Evolutionary conservation across 2,113 vertebrate genomes (phyloP).

Genomic region (Axis porcinus): DNA sequence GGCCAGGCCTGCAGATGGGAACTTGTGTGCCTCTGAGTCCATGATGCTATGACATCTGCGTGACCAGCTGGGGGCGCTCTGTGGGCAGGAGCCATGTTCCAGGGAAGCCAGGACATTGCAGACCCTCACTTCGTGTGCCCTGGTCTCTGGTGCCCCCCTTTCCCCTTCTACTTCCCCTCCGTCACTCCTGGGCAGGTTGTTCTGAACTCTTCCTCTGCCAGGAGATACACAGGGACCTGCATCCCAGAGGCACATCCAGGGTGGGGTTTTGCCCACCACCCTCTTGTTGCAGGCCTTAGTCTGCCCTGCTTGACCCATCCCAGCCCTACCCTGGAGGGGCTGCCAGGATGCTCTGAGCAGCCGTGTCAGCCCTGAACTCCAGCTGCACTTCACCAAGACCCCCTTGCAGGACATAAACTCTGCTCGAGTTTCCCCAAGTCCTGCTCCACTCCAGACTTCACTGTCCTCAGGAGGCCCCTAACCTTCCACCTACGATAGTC

Average conservation of each 20-base stretch:
- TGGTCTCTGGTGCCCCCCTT: neutral
- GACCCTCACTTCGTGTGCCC: neutral
- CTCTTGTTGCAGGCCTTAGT: neutral
- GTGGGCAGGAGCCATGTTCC: neutral
- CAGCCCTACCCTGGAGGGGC: neutral
- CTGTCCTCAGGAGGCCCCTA: neutral
- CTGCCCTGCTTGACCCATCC: neutral
- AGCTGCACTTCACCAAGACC: neutral
- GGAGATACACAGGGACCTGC: neutral
- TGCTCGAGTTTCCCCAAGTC: neutral
- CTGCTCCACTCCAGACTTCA: neutral
- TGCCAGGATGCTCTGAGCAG: neutral
- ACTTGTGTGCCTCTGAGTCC: neutral
- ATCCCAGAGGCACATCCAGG: fast-evolving
- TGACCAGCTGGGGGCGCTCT: neutral
- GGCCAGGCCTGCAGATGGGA: neutral
- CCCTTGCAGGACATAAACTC: neutral
- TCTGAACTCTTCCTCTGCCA: neutral
- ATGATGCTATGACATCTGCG: neutral
- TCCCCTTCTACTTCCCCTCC: neutral
- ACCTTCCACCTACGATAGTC: neutral
- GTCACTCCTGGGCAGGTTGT: neutral
- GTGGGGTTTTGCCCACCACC: neutral
- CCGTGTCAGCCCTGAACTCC: neutral
- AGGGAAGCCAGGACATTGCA: neutral